Evolutionary conservation across 1,140 invertebrate genomes (phyloP).

Genomic region (Drosophila navojoa): DNA sequence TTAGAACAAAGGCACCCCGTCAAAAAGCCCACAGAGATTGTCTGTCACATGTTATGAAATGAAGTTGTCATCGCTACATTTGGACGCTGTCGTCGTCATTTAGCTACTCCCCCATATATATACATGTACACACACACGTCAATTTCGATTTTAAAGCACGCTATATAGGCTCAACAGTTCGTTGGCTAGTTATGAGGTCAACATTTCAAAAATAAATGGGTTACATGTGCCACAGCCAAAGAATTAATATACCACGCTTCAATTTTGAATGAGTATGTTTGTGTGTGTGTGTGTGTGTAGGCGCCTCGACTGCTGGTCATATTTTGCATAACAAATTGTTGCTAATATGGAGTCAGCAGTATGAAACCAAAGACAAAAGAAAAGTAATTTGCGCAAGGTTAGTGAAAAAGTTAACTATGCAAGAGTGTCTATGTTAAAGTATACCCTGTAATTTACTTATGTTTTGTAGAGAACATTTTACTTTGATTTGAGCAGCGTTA

Average conservation of each 20-base stretch:
- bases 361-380: conserved; percentile 5
- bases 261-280: neutral
- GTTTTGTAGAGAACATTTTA: neutral
- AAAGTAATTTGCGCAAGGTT: conserved; percentile 60
- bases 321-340: conserved; percentile 14
- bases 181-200: conserved; percentile 69
- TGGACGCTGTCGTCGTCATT: conserved; percentile 62
- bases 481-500: neutral
- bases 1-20: conserved; percentile 62
- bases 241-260: conserved; percentile 23
- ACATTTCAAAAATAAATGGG: conserved; percentile 79
- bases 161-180: conserved; percentile 51
- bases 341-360: neutral
- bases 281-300: neutral
- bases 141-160: conserved; percentile 52
- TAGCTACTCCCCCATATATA: conserved; percentile 22
- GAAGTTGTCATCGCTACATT: conserved; percentile 79
- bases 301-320: conserved; percentile 1
- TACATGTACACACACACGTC: too few relatives aligned
- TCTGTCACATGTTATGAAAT: conserved; percentile 62
- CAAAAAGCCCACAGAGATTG: conserved; percentile 42
- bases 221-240: conserved; percentile 60
- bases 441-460: conserved; percentile 12
- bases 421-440: neutral
- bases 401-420: conserved; percentile 26